Percentiles rank a stretch among this genome's conserved stretches.
phyloP scores from a whole-genome alignment of 2,888 invertebrate genomes.

The Crepidodera aurea region DNA sequence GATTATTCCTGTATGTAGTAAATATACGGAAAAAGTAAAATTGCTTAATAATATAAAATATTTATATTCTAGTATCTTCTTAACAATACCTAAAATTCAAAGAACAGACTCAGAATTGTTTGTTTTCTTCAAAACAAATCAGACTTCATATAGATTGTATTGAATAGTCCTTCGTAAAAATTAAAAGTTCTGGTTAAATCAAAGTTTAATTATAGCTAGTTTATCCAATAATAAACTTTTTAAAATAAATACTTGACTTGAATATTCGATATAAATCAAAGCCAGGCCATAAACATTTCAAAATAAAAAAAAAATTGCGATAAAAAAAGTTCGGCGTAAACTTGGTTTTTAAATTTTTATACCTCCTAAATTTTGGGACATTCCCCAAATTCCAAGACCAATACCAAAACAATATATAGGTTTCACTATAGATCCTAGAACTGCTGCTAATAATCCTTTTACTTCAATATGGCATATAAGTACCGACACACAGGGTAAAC shows the following conservation, averaged over 20 bases:
- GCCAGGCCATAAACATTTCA: too few species aligned
- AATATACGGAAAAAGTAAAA: conserved; percentile 21
- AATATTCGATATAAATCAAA: too few species aligned
- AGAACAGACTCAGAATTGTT: too few species aligned
- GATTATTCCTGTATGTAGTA: conserved; percentile 3
- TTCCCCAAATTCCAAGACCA: conserved; percentile 37
- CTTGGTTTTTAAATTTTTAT: neutral
- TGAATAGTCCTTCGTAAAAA: too few species aligned
- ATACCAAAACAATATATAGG: conserved; percentile 30
- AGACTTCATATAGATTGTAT: too few species aligned
- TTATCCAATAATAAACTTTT: too few species aligned
- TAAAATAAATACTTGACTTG: too few species aligned
- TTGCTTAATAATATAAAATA: conserved; percentile 14
- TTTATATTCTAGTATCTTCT: conserved; percentile 20
- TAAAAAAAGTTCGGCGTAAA: too few species aligned
- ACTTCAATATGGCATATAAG: neutral
- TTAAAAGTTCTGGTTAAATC: neutral
- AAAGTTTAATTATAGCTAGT: too few species aligned
- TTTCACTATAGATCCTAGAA: conserved; percentile 35
- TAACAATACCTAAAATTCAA: conserved; percentile 22
- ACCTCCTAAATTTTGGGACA: conserved; percentile 36
- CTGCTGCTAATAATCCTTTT: conserved; percentile 15
- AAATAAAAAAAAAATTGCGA: too few species aligned
- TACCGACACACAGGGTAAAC: conserved; percentile 8
- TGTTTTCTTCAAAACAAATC: too few species aligned